Evolutionary conservation across 1,140 invertebrate genomes (phyloP).

Genomic region (Drosophila santomea): DNA sequence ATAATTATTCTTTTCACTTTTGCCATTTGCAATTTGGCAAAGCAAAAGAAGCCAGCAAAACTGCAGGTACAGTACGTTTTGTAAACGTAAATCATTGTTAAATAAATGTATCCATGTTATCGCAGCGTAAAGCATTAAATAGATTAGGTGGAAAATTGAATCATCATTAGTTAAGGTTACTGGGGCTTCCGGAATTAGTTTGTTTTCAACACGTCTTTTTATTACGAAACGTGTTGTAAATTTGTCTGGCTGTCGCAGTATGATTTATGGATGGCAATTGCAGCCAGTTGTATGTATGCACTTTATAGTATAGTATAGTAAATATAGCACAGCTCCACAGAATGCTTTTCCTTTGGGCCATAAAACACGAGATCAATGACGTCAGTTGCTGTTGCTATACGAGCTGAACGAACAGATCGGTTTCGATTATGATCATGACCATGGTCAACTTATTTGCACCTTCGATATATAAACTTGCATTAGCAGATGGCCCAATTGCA

Average conservation of each 20-base stretch:
- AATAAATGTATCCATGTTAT: conserved; percentile 3
- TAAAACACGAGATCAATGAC: conserved; percentile 17
- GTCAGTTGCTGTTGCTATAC: conserved; percentile 6
- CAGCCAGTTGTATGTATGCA: conserved; percentile 7
- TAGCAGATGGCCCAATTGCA: conserved; percentile 26
- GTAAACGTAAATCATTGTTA: not conserved
- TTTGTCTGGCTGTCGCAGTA: not conserved
- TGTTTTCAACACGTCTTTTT: not conserved
- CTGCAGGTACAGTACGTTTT: conserved; percentile 16
- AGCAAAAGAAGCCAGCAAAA: not conserved
- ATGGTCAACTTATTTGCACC: conserved; percentile 59
- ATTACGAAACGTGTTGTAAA: conserved; percentile 30
- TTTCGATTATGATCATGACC: conserved; percentile 54
- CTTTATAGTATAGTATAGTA: not conserved
- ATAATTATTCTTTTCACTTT: conserved; percentile 35
- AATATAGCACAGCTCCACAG: not conserved
- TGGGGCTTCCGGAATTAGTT: conserved; percentile 14
- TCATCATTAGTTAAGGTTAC: conserved; percentile 3
- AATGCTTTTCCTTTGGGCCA: conserved; percentile 16
- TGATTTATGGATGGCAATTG: conserved; percentile 37
- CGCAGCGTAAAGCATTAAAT: not conserved
- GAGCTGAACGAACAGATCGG: not conserved
- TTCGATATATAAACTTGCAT: conserved; percentile 8
- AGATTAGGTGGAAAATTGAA: conserved; percentile 12
- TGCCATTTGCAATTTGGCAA: conserved; percentile 50